A percentile compares a stretch with the other conserved stretches of the same genome.
Conservation (phyloP, 2,888 invertebrate genomes). For the Lamellibrachia satsuma region DNA sequence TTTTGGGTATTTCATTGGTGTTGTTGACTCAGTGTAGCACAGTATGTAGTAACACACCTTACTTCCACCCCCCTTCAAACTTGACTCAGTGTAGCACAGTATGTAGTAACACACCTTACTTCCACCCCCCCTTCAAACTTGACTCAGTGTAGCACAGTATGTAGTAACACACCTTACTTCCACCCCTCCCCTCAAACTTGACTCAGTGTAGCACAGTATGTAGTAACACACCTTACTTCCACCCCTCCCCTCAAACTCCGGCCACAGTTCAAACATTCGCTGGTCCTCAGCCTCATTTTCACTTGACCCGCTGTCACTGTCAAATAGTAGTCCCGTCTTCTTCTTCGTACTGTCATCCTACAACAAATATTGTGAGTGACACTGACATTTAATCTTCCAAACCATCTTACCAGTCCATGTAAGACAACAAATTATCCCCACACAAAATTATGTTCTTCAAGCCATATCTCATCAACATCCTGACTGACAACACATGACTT, state of each 20-base stretch:
- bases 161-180: constrained; percentile 70
- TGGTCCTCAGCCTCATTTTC: constrained; percentile 69
- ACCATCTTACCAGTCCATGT: not conserved
- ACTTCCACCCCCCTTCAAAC: constrained; percentile 75
- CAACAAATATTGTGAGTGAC: not conserved
- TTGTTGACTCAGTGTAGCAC: not conserved
- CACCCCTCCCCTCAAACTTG: constrained; percentile 73
- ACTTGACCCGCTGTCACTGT: constrained; percentile 8
- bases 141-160: not conserved
- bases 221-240: constrained; percentile 71
- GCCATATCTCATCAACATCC: not conserved
- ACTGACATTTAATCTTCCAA: not conserved
- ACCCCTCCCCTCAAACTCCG: constrained; percentile 75
- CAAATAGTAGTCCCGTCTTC: constrained; percentile 22
- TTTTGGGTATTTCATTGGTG: too few species aligned
- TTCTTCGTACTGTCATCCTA: not conserved
- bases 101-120: constrained; percentile 68
- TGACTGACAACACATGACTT: too few species aligned
- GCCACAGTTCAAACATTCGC: constrained; percentile 69
- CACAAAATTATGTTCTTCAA: not conserved
- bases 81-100: constrained; percentile 61
- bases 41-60: constrained; percentile 66
- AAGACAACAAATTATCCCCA: not conserved
- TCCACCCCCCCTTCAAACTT: constrained; percentile 75
- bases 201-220: not conserved